Conservation (phyloP, 2,113 vertebrate genomes). For the Phylloscopus trochilus region DNA sequence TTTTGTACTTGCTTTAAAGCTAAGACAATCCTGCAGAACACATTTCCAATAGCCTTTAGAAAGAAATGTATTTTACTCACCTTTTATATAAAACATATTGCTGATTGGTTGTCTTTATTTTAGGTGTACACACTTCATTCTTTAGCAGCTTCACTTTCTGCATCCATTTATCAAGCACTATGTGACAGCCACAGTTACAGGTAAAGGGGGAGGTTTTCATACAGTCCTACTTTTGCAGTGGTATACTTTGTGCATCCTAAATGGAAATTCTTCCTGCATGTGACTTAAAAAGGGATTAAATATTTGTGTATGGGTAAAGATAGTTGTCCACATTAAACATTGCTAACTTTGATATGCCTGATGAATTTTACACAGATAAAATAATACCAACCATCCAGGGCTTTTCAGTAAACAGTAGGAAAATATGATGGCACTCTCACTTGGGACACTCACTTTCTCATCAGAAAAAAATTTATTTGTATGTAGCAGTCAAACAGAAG, state of each 20-base stretch:
- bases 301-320: neutral
- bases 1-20: neutral
- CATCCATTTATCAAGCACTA: constrained; percentile 95
- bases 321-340: neutral
- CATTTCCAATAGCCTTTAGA: neutral
- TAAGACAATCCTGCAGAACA: neutral
- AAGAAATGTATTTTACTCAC: neutral
- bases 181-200: constrained; percentile 99
- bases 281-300: neutral
- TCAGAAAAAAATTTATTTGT: constrained; percentile 24
- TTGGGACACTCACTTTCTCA: neutral
- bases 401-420: neutral
- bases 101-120: constrained; percentile 59
- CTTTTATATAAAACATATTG: neutral
- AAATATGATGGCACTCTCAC: neutral
- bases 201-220: constrained; percentile 68
- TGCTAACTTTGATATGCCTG: neutral
- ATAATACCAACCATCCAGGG: neutral
- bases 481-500: constrained; percentile 86
- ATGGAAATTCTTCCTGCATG: neutral
- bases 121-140: constrained; percentile 93
- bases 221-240: neutral
- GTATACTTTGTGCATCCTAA: neutral
- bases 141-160: constrained; percentile 94
- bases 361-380: neutral